phyloP scores from a whole-genome alignment of 2,888 invertebrate species.

The Strigamia maritima region DNA sequence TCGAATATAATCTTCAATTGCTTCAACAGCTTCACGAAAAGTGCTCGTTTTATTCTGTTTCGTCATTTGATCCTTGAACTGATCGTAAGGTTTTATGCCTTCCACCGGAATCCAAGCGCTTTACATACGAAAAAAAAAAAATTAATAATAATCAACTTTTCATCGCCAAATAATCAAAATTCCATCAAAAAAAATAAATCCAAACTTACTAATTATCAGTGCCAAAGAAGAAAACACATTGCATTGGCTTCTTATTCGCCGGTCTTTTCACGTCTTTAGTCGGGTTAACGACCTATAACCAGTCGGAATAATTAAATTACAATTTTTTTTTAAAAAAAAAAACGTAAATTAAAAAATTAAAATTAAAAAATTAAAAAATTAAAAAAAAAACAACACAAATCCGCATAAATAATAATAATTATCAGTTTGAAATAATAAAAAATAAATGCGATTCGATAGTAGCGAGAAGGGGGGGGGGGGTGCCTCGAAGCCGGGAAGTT shows the following conservation, averaged over 20 bases:
- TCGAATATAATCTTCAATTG: slow-evolving; percentile 51
- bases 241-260: slow-evolving; percentile 66
- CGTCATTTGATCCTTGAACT: slow-evolving; percentile 49
- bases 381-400: neutral
- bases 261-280: slow-evolving; percentile 72
- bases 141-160: neutral
- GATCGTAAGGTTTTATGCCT: slow-evolving; percentile 48
- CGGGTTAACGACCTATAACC: slow-evolving; percentile 71
- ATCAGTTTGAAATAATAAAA: too few relatives aligned
- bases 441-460: neutral
- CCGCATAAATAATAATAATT: too few relatives aligned
- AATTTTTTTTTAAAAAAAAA: neutral
- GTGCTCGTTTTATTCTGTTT: slow-evolving; percentile 49
- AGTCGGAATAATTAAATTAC: neutral
- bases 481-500: neutral
- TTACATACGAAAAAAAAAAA: slow-evolving; percentile 40
- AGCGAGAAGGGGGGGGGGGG: neutral
- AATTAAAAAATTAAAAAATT: neutral
- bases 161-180: neutral
- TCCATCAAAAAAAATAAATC: neutral
- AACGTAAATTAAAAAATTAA: neutral
- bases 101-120: slow-evolving; percentile 53
- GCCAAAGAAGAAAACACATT: slow-evolving; percentile 91
- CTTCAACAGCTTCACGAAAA: slow-evolving; percentile 52
- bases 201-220: slow-evolving; percentile 88